A percentile compares a stretch with the other conserved stretches of the same genome.
These are phyloP conservation scores for Phyllostomus discolor DNA, from an alignment of 2,113 vertebrate genomes.

Conservation along the genomic window DNA sequence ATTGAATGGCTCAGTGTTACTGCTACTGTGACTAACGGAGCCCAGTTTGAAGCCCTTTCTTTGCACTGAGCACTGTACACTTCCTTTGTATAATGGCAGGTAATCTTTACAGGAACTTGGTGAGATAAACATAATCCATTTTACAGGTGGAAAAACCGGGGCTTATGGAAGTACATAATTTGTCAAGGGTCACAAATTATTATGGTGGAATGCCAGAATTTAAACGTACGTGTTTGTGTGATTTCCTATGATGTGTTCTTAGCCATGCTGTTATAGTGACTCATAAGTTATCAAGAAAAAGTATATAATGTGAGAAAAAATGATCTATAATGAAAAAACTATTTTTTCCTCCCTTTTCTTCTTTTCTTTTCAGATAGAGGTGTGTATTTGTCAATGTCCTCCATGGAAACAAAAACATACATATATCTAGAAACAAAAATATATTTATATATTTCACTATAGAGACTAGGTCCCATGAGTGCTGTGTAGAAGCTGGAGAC, in stretches of 20 bases:
- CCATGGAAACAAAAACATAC: not conserved
- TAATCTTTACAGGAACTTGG: not conserved
- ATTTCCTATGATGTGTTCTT: not conserved
- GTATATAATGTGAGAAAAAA: not conserved
- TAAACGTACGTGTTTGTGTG: not conserved
- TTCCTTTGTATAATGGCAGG: not conserved
- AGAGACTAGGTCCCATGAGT: no score
- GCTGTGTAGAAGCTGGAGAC: not conserved
- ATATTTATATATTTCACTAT: not conserved
- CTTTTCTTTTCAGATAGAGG: not conserved
- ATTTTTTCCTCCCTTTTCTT: not conserved
- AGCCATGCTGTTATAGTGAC: not conserved
- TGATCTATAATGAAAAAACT: not conserved
- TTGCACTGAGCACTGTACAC: not conserved
- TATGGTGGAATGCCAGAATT: not conserved
- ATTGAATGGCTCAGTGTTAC: not conserved
- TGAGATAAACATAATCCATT: not conserved
- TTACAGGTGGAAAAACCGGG: not conserved
- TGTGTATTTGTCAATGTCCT: not conserved
- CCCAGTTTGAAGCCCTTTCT: not conserved
- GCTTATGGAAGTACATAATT: not conserved
- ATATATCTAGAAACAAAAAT: not conserved
- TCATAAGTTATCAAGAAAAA: not conserved
- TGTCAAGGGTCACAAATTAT: not conserved
- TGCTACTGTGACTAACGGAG: not conserved